A percentile compares a stretch with the other conserved stretches of the same genome.
These are phyloP conservation scores for Eurytoma adleriae DNA, from an alignment of 2,888 invertebrate genomes.

Conservation along the genomic window DNA sequence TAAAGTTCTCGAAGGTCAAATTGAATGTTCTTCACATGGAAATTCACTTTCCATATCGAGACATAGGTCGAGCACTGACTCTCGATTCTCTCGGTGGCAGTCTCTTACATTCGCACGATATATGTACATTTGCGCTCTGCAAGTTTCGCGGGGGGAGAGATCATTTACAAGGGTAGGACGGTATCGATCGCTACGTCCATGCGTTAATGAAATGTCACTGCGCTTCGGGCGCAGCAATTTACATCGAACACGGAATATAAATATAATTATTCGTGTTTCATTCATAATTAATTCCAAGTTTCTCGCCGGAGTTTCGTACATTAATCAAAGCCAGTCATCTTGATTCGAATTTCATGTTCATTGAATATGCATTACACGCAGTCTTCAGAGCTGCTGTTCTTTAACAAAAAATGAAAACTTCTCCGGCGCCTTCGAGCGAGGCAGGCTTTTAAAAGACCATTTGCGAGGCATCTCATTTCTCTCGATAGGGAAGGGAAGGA, in stretches of 20 bases:
- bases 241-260: neutral
- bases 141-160: neutral
- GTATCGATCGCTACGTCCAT: constrained; percentile 14
- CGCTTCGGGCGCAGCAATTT: neutral
- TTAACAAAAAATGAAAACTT: neutral
- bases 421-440: no score
- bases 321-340: constrained; percentile 43
- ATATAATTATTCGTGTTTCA: constrained; percentile 9
- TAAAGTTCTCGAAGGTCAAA: no score
- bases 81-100: neutral
- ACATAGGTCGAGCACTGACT: neutral
- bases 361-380: constrained; percentile 59
- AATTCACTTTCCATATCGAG: neutral
- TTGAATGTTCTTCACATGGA: no score
- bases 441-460: no score
- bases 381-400: constrained; percentile 20
- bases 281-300: constrained; percentile 27
- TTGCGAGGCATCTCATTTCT: no score
- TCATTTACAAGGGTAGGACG: constrained; percentile 14
- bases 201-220: constrained; percentile 30
- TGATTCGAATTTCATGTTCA: constrained; percentile 56
- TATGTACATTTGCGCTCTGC: neutral
- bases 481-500: no score
- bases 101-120: neutral
- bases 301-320: neutral